A percentile compares a stretch with the other conserved stretches of the same genome.
These are phyloP conservation scores for Ahaetulla prasina DNA, from an alignment of 2,113 vertebrate species.

Conservation along the genomic window DNA sequence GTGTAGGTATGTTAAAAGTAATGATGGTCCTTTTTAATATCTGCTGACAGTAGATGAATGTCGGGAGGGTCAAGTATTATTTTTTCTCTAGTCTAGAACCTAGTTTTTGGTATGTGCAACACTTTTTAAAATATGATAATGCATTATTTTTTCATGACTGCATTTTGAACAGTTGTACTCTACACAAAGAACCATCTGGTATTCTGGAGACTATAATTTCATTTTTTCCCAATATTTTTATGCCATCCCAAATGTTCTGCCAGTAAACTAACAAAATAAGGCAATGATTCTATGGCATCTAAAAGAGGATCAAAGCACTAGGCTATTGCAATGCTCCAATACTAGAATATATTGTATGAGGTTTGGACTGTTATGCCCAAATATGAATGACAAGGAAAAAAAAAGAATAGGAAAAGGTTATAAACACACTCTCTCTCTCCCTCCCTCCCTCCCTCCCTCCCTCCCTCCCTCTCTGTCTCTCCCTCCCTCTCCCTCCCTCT, in stretches of 20 bases:
- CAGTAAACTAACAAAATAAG: neutral
- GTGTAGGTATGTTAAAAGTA: neutral
- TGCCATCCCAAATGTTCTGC: neutral
- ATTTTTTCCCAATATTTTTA: neutral
- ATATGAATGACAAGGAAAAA: neutral
- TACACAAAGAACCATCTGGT: neutral
- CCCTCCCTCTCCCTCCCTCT: too few relatives aligned
- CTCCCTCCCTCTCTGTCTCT: too few relatives aligned
- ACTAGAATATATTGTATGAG: neutral
- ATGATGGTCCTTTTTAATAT: neutral
- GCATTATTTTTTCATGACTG: neutral
- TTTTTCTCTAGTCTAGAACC: neutral
- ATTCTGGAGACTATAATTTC: neutral
- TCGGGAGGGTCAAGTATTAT: neutral
- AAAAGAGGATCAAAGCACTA: neutral
- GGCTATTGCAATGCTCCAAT: neutral
- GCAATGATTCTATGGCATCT: neutral
- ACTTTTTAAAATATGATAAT: neutral
- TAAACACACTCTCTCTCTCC: neutral
- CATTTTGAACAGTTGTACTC: neutral
- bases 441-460: too few relatives aligned
- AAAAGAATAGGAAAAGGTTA: neutral
- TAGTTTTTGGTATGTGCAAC: neutral
- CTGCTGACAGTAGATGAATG: neutral
- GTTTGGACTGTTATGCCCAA: neutral